phyloP scores from a whole-genome alignment of 1,140 invertebrate genomes.

The Zelostemma sp. region DNA sequence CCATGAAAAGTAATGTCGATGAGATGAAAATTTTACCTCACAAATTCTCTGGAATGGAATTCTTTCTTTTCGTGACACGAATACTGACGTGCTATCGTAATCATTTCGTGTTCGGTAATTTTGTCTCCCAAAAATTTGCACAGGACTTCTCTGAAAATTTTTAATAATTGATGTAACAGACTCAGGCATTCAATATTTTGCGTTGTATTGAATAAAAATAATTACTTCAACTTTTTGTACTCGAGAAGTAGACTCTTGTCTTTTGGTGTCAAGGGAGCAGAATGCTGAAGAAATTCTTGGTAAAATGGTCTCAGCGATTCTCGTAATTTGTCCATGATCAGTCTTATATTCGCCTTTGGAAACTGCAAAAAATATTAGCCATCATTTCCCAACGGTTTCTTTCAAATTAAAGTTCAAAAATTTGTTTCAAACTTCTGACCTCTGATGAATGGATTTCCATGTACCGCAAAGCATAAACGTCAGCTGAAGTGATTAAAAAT shows the following conservation, averaged over 20 bases:
- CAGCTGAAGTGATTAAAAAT: slow-evolving; percentile 83
- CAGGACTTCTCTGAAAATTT: slow-evolving; percentile 69
- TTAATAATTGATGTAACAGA: neutral
- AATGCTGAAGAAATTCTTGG: slow-evolving; percentile 80
- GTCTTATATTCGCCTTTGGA: slow-evolving; percentile 76
- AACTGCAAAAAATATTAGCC: slow-evolving; percentile 77
- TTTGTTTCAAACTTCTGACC: no score
- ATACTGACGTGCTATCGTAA: slow-evolving; percentile 79
- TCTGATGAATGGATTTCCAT: slow-evolving; percentile 85
- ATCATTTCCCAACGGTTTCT: no score
- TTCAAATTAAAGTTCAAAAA: no score
- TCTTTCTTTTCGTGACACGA: slow-evolving; percentile 60
- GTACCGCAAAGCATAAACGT: slow-evolving; percentile 88
- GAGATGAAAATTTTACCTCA: no score
- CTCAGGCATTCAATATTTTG: no score
- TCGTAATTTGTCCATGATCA: slow-evolving; percentile 80
- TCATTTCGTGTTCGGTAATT: slow-evolving; percentile 83
- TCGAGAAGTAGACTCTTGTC: slow-evolving; percentile 66
- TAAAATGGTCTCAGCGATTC: slow-evolving; percentile 75
- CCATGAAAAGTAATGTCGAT: no score
- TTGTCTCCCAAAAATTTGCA: slow-evolving; percentile 73
- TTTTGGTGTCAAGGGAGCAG: slow-evolving; percentile 70
- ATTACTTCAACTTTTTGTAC: slow-evolving; percentile 72
- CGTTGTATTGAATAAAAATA: no score
- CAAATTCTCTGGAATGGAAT: slow-evolving; percentile 66